Base-by-base conservation (phyloP, 2,888 invertebrate species). In the Drosophila cracens region DNA sequence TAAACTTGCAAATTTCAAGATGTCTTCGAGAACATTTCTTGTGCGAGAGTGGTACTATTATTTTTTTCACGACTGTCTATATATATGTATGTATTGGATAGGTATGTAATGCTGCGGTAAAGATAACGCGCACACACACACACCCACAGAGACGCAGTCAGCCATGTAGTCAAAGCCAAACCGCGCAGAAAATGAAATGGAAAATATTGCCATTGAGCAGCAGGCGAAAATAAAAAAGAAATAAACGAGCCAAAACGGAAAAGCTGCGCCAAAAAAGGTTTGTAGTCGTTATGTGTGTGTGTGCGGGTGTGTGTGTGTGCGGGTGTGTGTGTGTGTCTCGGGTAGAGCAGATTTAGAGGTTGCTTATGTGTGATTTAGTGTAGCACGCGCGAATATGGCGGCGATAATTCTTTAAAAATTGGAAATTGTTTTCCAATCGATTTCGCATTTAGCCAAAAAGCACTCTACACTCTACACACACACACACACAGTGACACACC, bases 381-480 rank as follows among this genome's bases (percentile, higher is more conserved):
- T 86, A 92, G 92, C 92, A 92, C 89, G 91, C 92, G 92, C 92
- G 92, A 92, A 92, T 92, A 92, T 92, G 92, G 92, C 88, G 89
- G 92, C 91, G 92, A 92, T 92, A 92, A 92, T 92, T 92, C 92
- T 92, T 92, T 91, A 92, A 92, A 92, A 92, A 92, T 92, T 92
- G 92, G 92, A 92, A 92, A 92, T 92, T 92, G 92, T 92, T 92
- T 92, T 92, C 91, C 92, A 92, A 92, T 92, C 92, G 92, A 92
- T 92, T 92, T 91, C 91, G 89, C 92, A 91, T 91, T 92, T 92
- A 91, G 90, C 83, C 83, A 90, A 90, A 90, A 91, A 90, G 81
- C 90, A 90, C 87, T 91, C 76, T 61, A 68, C 78, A 75, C 79
- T 46, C 25, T 16, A 72, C 70, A 69, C 66, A 56, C 66, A 70